A percentile compares a stretch with the other conserved stretches of the same genome.
Evolutionary conservation across 2,888 invertebrate genomes (phyloP).

Genomic region (Ophonus ardosiacus): DNA sequence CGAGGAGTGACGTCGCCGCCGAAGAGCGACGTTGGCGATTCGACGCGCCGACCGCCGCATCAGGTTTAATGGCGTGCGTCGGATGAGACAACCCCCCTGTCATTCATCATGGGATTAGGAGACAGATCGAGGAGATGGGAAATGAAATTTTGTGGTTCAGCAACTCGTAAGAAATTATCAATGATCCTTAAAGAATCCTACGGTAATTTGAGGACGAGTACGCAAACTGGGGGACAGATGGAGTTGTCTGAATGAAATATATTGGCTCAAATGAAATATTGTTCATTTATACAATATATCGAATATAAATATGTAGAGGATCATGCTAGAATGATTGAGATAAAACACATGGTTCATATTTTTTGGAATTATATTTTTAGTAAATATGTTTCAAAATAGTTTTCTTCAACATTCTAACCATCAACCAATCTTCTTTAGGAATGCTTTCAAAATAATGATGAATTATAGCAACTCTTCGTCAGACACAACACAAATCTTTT

Average conservation of each 20-base stretch:
- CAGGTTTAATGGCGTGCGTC: constrained; percentile 75
- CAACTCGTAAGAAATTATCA: constrained; percentile 36
- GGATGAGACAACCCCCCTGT: constrained; percentile 68
- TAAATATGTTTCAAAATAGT: too few relatives aligned
- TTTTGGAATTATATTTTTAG: too few relatives aligned
- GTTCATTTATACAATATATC: too few relatives aligned
- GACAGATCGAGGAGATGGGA: constrained; percentile 9
- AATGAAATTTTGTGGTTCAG: constrained; percentile 48
- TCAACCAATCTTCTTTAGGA: too few relatives aligned
- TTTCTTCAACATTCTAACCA: too few relatives aligned
- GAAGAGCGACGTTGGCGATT: constrained; percentile 44
- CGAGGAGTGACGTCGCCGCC: not conserved
- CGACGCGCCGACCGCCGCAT: constrained; percentile 70
- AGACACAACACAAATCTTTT: too few relatives aligned
- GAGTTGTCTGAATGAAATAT: not conserved
- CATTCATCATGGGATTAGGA: constrained; percentile 59
- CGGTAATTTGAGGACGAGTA: constrained; percentile 18
- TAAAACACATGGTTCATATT: too few relatives aligned
- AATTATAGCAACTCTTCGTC: too few relatives aligned
- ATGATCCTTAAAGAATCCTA: constrained; percentile 41
- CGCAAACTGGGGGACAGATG: not conserved
- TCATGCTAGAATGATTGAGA: too few relatives aligned
- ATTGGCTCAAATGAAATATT: too few relatives aligned
- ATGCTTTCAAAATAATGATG: too few relatives aligned
- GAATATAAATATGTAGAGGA: too few relatives aligned